Evolutionary conservation across 2,888 invertebrate species (phyloP).

Genomic region (Noctua comes): DNA sequence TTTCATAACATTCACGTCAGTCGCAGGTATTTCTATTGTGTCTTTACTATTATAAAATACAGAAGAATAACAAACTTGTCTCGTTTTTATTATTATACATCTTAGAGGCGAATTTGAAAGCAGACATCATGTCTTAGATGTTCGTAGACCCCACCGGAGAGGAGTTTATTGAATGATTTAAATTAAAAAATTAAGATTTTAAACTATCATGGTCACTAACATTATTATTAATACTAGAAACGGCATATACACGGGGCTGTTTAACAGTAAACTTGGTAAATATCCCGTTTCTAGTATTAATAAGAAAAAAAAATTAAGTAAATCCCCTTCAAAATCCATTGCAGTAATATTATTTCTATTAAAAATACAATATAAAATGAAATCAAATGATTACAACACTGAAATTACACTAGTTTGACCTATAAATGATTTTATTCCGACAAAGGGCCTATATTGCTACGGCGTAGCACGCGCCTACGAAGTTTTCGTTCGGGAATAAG

Average conservation of each 20-base stretch:
- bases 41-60: constrained; percentile 55
- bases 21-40: constrained; percentile 60
- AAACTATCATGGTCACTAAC: too few relatives aligned
- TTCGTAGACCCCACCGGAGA: not conserved
- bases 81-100: constrained; percentile 28
- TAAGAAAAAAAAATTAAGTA: not conserved
- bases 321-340: not conserved
- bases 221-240: too few relatives aligned
- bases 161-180: not conserved
- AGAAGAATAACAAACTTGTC: constrained; percentile 35
- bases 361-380: not conserved
- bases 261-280: too few relatives aligned
- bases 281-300: too few relatives aligned
- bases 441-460: constrained; percentile 60
- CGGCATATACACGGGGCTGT: too few relatives aligned
- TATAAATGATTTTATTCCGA: constrained; percentile 4
- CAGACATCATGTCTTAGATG: constrained; percentile 10
- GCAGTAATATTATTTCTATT: not conserved
- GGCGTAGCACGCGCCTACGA: constrained; percentile 72
- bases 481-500: constrained; percentile 32
- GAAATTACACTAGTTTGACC: not conserved
- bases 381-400: not conserved
- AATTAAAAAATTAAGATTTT: too few relatives aligned
- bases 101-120: not conserved
- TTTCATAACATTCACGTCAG: constrained; percentile 58